Evolutionary conservation across 2,888 invertebrate species (phyloP).

Genomic region (Augiades crinisus): DNA sequence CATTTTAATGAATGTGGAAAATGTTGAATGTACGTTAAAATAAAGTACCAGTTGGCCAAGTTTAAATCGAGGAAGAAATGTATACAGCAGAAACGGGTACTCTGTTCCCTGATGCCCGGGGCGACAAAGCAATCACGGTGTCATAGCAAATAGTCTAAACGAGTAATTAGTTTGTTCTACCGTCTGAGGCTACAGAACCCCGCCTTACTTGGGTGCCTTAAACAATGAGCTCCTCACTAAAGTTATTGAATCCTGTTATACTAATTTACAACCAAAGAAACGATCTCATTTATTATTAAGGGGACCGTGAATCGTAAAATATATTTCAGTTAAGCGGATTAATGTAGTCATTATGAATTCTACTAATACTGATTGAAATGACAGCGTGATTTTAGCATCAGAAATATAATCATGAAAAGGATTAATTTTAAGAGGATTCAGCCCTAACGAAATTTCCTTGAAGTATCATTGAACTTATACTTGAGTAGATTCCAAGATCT

Average conservation of each 20-base stretch:
- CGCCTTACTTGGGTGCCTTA: constrained; percentile 37
- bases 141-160: constrained; percentile 68
- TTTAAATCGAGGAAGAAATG: neutral
- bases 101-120: constrained; percentile 45
- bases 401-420: constrained; percentile 10
- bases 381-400: neutral
- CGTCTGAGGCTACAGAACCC: constrained; percentile 43
- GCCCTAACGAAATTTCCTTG: neutral
- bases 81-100: constrained; percentile 27
- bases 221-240: constrained; percentile 34
- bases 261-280: constrained; percentile 26
- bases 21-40: neutral
- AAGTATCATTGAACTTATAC: neutral
- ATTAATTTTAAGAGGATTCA: constrained; percentile 15
- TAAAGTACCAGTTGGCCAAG: neutral
- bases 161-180: constrained; percentile 71
- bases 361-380: constrained; percentile 5
- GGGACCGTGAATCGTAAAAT: constrained; percentile 29
- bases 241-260: constrained; percentile 31
- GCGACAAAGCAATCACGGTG: constrained; percentile 62
- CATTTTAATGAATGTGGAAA: constrained; percentile 4
- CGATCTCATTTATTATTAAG: constrained; percentile 31
- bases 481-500: too few species aligned
- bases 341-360: constrained; percentile 8
- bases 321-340: constrained; percentile 25